phyloP scores from a whole-genome alignment of 23 tunicate species.

The Ciona savignyi region DNA sequence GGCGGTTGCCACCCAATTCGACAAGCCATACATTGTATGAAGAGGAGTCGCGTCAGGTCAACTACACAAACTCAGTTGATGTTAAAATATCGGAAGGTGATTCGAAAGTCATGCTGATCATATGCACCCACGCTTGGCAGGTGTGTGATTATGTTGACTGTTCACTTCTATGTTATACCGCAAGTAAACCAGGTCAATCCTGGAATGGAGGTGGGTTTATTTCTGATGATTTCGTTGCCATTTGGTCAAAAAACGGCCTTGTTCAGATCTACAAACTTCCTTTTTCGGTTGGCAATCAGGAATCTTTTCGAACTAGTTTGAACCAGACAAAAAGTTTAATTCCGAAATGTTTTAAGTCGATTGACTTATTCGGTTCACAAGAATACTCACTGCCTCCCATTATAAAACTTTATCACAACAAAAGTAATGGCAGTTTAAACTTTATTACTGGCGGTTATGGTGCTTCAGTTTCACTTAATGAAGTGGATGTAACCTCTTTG shows the following conservation, averaged over 20 bases:
- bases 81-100: conserved; percentile 9
- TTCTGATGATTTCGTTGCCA: conserved; percentile 6
- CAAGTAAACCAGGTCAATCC: conserved; percentile 11
- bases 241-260: conserved; percentile 44
- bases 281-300: conserved; percentile 31
- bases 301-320: conserved; percentile 19
- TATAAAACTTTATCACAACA: not conserved
- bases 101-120: conserved; percentile 23
- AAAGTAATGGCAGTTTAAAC: not conserved
- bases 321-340: not conserved
- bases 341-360: not conserved
- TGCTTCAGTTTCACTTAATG: not conserved
- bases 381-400: not conserved
- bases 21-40: conserved; percentile 34
- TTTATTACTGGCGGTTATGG: not conserved
- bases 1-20: conserved; percentile 37
- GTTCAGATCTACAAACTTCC: conserved; percentile 38
- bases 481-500: not conserved
- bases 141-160: conserved; percentile 73
- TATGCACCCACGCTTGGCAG: conserved; percentile 58
- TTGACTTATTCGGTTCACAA: not conserved
- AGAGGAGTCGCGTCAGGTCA: conserved; percentile 84
- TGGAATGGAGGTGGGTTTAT: conserved; percentile 61
- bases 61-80: conserved; percentile 27
- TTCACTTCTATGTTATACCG: conserved; percentile 46